Percentiles rank a stretch among this genome's conserved stretches.
Conservation (phyloP, 2,797 vertebrate genomes). For the Catamblyrhynchus diadema region DNA sequence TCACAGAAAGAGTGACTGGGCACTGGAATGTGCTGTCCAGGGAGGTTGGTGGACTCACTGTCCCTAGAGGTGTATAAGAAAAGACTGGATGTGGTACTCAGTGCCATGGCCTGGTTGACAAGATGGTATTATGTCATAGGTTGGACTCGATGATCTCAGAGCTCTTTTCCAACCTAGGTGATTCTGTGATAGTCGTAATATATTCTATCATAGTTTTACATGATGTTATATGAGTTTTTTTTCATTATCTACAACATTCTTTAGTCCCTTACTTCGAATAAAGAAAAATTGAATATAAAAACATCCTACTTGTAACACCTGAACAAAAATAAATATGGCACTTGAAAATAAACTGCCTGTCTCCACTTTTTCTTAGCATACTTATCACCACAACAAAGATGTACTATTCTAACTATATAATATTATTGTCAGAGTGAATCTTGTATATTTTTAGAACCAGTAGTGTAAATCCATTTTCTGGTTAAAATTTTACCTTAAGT, state of each 20-base stretch:
- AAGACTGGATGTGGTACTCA: background rate
- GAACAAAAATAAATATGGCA: background rate
- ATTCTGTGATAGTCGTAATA: background rate
- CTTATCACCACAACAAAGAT: background rate
- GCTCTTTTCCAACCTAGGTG: background rate
- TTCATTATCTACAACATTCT: background rate
- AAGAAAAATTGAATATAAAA: background rate
- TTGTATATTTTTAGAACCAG: background rate
- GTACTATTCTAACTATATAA: background rate
- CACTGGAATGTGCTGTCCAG: background rate
- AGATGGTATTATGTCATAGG: background rate
- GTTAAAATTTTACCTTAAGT: background rate
- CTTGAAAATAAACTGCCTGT: background rate
- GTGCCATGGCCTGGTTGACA: background rate
- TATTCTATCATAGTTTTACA: background rate
- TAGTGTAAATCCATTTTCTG: background rate
- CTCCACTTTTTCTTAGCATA: background rate
- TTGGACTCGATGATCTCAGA: background rate
- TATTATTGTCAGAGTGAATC: background rate
- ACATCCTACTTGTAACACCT: background rate
- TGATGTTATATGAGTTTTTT: background rate
- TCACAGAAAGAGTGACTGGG: background rate
- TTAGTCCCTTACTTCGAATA: background rate
- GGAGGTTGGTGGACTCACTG: background rate
- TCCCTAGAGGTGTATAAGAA: background rate